Evolutionary conservation across 2,888 invertebrate genomes (phyloP).

Genomic region (Polydrusus cervinus): DNA sequence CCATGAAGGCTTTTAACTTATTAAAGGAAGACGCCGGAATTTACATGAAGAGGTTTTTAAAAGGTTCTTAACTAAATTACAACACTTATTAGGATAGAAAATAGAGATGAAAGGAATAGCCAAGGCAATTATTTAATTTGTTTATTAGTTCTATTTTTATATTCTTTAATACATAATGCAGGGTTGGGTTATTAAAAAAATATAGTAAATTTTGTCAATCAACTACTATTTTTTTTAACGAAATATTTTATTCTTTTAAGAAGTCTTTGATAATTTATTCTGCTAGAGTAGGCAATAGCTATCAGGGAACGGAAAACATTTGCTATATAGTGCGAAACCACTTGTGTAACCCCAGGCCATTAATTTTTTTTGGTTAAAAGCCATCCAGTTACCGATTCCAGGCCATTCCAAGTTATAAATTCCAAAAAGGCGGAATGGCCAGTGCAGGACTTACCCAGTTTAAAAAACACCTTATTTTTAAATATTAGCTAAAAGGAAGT

Average conservation of each 20-base stretch:
- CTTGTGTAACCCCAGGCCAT: conserved; percentile 18
- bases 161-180: neutral
- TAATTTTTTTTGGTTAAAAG: conserved; percentile 24
- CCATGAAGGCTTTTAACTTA: conserved; percentile 42
- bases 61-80: conserved; percentile 42
- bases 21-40: conserved; percentile 43
- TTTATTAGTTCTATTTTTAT: conserved; percentile 9
- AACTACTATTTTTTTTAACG: no score
- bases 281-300: neutral
- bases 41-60: conserved; percentile 45
- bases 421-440: neutral
- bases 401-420: conserved; percentile 4
- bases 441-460: conserved; percentile 2
- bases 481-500: no score
- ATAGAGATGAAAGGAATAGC: conserved; percentile 11
- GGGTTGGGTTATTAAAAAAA: no score
- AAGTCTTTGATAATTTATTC: neutral
- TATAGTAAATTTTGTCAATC: no score
- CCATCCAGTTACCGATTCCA: conserved; percentile 11
- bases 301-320: neutral
- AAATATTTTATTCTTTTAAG: no score
- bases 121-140: conserved; percentile 6
- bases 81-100: conserved; percentile 35
- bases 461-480: no score
- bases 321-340: conserved; percentile 13